These are phyloP conservation scores for Passer montanus DNA, from an alignment of 2,113 vertebrate genomes.

Conservation along the genomic window DNA sequence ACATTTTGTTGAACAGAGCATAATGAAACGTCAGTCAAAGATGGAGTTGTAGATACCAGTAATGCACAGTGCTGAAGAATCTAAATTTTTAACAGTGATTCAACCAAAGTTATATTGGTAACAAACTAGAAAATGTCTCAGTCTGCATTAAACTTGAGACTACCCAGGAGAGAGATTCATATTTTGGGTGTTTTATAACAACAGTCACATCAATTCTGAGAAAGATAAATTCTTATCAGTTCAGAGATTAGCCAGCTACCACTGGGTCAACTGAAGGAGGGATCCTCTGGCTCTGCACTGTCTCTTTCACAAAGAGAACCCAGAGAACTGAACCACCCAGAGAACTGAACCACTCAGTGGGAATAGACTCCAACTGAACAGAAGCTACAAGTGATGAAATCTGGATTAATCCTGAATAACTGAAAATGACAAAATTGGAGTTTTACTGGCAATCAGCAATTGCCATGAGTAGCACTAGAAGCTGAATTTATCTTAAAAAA, in stretches of 20 bases:
- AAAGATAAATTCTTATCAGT: not conserved
- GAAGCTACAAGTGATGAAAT: not conserved
- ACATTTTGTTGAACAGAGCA: not conserved
- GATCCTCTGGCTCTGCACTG: not conserved
- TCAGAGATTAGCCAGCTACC: not conserved
- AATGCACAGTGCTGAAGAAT: not conserved
- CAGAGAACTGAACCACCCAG: not conserved
- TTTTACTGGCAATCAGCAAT: not conserved
- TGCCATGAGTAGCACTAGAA: not conserved
- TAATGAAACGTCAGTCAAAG: constrained; percentile 2
- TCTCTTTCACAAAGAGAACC: not conserved
- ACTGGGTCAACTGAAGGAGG: not conserved
- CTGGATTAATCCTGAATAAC: not conserved
- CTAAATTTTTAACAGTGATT: not conserved
- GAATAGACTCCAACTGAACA: not conserved
- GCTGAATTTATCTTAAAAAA: not conserved
- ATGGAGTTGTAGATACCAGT: not conserved
- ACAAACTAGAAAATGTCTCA: not conserved
- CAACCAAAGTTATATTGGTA: not conserved
- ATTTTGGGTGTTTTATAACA: not conserved
- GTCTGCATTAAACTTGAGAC: not conserved
- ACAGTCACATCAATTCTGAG: not conserved
- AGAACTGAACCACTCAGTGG: not conserved
- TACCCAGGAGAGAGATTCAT: not conserved
- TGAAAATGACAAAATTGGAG: not conserved